Evolutionary conservation across 30 jellyfish, hydroid and myxozoan species (phyloP).

Genomic region (Chrysaora quinquecirrha): DNA sequence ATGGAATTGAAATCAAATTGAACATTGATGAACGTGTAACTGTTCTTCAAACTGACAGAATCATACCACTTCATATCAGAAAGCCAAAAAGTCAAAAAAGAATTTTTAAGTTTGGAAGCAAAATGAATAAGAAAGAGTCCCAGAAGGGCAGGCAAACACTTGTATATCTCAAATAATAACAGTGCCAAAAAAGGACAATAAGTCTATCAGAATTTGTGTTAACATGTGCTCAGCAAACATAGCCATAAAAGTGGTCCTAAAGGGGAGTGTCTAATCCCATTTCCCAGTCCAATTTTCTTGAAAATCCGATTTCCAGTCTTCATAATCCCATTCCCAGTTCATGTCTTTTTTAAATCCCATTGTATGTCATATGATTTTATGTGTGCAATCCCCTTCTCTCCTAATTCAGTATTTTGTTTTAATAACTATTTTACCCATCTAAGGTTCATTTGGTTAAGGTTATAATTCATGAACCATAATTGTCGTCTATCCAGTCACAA

Average conservation of each 20-base stretch:
- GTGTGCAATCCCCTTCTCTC: not conserved
- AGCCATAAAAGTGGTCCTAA: slow-evolving; percentile 45
- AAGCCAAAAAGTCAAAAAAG: slow-evolving; percentile 36
- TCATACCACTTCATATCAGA: slow-evolving; percentile 33
- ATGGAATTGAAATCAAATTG: slow-evolving; percentile 26
- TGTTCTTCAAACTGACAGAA: slow-evolving; percentile 42
- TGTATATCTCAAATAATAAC: slow-evolving; percentile 55
- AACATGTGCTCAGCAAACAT: slow-evolving; percentile 51
- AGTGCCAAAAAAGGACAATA: slow-evolving; percentile 44
- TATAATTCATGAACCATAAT: not conserved
- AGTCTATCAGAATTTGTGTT: slow-evolving; percentile 34
- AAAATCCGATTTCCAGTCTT: too few species aligned
- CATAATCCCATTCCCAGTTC: too few species aligned
- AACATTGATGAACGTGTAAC: slow-evolving; percentile 41
- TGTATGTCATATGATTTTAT: not conserved
- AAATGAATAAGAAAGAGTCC: slow-evolving; percentile 51
- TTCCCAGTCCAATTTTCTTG: too few species aligned
- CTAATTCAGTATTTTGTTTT: not conserved
- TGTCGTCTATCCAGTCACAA: too few species aligned
- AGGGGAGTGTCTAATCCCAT: too few species aligned
- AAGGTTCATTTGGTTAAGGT: not conserved
- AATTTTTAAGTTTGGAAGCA: too few species aligned
- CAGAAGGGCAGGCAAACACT: slow-evolving; percentile 64
- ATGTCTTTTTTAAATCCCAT: too few species aligned
- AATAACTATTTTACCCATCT: not conserved